A percentile compares a stretch with the other conserved stretches of the same genome.
Evolutionary conservation across 2,797 vertebrate genomes (phyloP).

Genomic region (Pseudochirops cupreus): DNA sequence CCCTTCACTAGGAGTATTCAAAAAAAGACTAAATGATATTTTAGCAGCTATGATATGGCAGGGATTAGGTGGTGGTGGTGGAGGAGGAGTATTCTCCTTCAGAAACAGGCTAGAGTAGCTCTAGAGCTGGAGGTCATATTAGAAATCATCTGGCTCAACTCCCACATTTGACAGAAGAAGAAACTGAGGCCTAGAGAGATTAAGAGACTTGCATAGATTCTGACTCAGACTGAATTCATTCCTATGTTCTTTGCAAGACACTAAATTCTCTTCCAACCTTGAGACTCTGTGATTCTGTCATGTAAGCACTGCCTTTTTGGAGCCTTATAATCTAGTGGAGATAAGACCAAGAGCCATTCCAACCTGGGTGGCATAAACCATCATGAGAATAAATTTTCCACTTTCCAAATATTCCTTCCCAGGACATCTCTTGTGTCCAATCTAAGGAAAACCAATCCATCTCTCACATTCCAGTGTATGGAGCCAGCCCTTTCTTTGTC

Average conservation of each 20-base stretch:
- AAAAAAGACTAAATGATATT: not conserved
- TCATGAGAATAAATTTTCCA: conserved; percentile 2
- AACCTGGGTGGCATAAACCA: not conserved
- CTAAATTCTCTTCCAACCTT: not conserved
- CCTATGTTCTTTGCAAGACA: not conserved
- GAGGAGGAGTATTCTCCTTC: not conserved
- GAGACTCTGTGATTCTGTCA: not conserved
- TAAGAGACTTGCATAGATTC: not conserved
- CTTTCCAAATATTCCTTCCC: conserved; percentile 29
- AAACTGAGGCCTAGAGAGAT: not conserved
- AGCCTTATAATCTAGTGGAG: not conserved
- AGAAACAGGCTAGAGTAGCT: not conserved
- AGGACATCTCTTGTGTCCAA: conserved; percentile 27
- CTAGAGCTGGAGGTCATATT: not conserved
- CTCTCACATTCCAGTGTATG: conserved; percentile 24
- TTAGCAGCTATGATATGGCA: not conserved
- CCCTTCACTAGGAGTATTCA: not conserved
- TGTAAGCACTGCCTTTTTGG: not conserved
- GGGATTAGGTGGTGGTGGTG: not conserved
- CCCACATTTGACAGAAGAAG: not conserved
- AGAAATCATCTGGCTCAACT: not conserved
- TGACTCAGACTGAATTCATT: not conserved
- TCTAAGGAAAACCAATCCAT: conserved; percentile 47
- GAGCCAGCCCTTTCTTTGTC: conserved; percentile 51
- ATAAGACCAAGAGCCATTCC: not conserved